A percentile compares a stretch with the other conserved stretches of the same genome.
These are phyloP conservation scores for Megaceryle maxima DNA, from an alignment of 2,113 vertebrate species.

Conservation along the genomic window DNA sequence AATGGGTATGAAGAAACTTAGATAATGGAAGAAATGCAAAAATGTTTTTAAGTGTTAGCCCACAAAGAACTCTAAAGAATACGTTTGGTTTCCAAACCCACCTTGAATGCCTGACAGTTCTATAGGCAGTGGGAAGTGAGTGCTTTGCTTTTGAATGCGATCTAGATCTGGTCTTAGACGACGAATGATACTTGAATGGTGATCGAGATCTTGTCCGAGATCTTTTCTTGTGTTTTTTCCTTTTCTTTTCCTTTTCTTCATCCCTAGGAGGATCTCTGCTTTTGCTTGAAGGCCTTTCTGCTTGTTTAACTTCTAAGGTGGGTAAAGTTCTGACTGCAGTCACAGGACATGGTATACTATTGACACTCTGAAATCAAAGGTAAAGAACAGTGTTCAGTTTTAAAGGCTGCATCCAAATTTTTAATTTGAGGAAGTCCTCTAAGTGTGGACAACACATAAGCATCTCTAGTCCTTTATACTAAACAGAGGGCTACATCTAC, in stretches of 20 bases:
- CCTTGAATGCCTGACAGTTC: slow-evolving; percentile 87
- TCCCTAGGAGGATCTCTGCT: slow-evolving; percentile 70
- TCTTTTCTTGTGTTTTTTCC: slow-evolving; percentile 92
- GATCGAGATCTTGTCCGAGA: slow-evolving; percentile 87
- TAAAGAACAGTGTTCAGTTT: neutral
- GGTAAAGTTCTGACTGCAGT: slow-evolving; percentile 67
- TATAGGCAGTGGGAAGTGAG: slow-evolving; percentile 92
- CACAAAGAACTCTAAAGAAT: neutral
- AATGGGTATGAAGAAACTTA: neutral
- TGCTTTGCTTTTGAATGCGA: slow-evolving; percentile 88
- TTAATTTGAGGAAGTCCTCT: neutral
- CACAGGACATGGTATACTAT: slow-evolving; percentile 50
- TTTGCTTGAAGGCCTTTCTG: slow-evolving; percentile 69
- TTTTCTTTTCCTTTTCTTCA: slow-evolving; percentile 89
- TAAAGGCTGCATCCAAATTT: neutral
- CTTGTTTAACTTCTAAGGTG: slow-evolving; percentile 56
- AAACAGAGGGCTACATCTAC: neutral
- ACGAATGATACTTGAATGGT: slow-evolving; percentile 76
- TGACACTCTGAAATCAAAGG: slow-evolving; percentile 63
- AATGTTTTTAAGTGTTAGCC: neutral
- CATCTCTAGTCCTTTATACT: neutral
- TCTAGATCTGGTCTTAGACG: slow-evolving; percentile 76
- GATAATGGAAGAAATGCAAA: neutral
- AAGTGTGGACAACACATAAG: neutral
- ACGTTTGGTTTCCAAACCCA: slow-evolving; percentile 62